Base-by-base conservation (phyloP, 2,888 invertebrate species). In the Ornithoptera alexandrae region DNA sequence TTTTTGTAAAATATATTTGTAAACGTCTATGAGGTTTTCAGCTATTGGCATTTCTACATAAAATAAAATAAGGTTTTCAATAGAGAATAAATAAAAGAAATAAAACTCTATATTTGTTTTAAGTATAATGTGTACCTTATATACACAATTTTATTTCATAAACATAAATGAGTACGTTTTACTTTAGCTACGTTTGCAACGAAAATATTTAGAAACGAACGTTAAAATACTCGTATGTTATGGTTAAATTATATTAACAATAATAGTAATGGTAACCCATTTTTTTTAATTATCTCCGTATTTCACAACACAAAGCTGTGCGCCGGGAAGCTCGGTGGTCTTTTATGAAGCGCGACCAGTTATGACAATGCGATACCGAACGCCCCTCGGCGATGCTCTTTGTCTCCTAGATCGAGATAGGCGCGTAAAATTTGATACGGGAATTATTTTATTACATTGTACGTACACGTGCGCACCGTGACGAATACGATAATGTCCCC, bases 401-500 rank as follows among this genome's bases (percentile, higher is more conserved):
- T 92, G 91, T 92, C 90, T 90, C 85, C 85, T 84, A 89, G 85
- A 91, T 91, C 92, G 86, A 88, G 92, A 91, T 92, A 92, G 87
- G 85, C 87, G 90, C 85, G 88, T 90, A 89, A 87, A 91, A 92
- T 92, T 92, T 87, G 91, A 92, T 90, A 90, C 92, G 91, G 91
- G 91, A 91, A 92, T 92, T 89, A 92, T 90, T 90, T 89, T 90
- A 92, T 91, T 92, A 90, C 90, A 77, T 90, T 85, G 83, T 85
- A 83, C 84, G 86, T 83, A 90, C 92, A 92, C 92, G 92, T 92
- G 92, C 91, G 87, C 85, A 82, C 86, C 89, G 87, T 92, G 90
- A 90, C 92, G 89, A 90, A 92, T 87, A 84, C 86, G 91, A 91
- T 92, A 90, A 89, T 88, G 89, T 89, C 84, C 83, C 85, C 81